Base-by-base conservation (phyloP, 2,113 vertebrate genomes). In the Rhinopomastus cyanomelas region DNA sequence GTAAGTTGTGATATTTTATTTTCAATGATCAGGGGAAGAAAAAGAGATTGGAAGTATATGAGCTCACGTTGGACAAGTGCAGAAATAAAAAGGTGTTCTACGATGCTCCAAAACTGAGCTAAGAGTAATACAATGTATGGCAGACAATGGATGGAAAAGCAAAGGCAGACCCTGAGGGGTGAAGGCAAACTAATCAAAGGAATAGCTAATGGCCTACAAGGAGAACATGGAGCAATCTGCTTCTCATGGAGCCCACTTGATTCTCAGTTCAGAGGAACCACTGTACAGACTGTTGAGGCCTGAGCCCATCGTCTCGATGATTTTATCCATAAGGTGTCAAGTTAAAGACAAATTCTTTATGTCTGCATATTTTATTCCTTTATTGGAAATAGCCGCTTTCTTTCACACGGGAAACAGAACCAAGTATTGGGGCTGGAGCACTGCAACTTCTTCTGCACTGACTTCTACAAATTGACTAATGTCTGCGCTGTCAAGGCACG, bases 131-230 rank as follows among this genome's bases (percentile, higher is more conserved):
- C 61, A 90, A 73, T 11, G n/a, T 64, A 14, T 82, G 77, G 39
- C 64, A 81, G 73, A 79, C 81, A 83, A 82, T 44, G 67, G 65
- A 76, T 16, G 29, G 78, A 75, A 75, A 89, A 74, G 21, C 88
- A 87, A 84, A 52, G 36, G 39, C 53, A 71, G 81, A 69, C 34
- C 84, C 53, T 27, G 2, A 32, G 85, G 85, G 73, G 85, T 49
- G 53, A 88, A 87, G 65, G 61, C 72, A 81, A 81, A 83, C 74
- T 92, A 89, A 93, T 89, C 71, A 94, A 89, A 94, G 82, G 80
- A 94, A 89, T 88, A 93, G 81, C 46, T 91, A 80, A 89, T 92
- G 69, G 79, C 30, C 75, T 53, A 30, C 68, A 86, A 94, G 91
- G 60, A 80, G 68, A 83, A 29, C 26, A 44, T 85, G 82, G 64